A percentile compares a stretch with the other conserved stretches of the same genome.
phyloP scores from a whole-genome alignment of 2,797 vertebrate genomes.

The Pipistrellus nathusii region DNA sequence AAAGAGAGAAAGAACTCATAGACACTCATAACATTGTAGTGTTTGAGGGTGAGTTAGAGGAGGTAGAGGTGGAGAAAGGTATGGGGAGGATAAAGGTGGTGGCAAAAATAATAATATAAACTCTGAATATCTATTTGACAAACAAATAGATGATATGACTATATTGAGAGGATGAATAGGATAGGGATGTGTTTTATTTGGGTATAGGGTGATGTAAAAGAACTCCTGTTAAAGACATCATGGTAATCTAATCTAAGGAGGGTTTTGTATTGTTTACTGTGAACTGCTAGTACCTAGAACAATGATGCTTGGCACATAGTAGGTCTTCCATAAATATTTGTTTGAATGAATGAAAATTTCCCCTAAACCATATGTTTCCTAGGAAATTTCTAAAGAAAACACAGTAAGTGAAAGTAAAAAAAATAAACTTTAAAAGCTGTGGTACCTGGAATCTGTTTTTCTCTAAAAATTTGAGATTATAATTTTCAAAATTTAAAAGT shows the following conservation, averaged over 20 bases:
- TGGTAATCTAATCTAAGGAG: background rate
- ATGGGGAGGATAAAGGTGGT: background rate
- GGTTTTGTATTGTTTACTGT: slow-evolving; percentile 13
- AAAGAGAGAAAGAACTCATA: background rate
- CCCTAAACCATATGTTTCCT: background rate
- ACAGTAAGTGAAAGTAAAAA: slow-evolving; percentile 12
- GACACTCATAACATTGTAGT: background rate
- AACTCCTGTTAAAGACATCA: background rate
- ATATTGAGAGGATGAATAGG: background rate
- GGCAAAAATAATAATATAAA: background rate
- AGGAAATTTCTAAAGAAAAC: slow-evolving; percentile 40
- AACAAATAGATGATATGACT: background rate
- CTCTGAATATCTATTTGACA: background rate
- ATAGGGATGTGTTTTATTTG: background rate
- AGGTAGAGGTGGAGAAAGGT: background rate
- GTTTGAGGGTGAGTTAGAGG: background rate
- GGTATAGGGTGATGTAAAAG: background rate
- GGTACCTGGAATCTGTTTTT: background rate
- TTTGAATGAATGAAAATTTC: background rate
- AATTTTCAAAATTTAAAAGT: slow-evolving; percentile 29
- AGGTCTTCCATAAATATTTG: slow-evolving; percentile 2
- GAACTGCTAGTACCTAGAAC: slow-evolving; percentile 31
- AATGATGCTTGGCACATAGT: background rate
- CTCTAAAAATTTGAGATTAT: background rate
- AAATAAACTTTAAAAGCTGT: background rate